Percentiles rank a stretch among this genome's conserved stretches.
Evolutionary conservation across 2,888 invertebrate genomes (phyloP).

Genomic region (Xestia xanthographa): DNA sequence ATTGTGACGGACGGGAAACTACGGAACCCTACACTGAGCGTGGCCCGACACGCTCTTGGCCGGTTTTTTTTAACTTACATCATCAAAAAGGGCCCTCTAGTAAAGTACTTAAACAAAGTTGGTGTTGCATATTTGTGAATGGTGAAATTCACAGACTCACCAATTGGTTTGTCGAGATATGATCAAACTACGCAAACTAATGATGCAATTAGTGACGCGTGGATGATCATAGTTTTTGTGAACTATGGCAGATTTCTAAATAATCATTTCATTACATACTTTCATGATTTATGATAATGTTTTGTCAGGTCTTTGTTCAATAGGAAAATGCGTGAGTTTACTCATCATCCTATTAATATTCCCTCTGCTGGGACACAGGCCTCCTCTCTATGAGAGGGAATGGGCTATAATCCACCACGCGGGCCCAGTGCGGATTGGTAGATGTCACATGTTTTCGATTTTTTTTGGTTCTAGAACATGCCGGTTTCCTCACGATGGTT

Average conservation of each 20-base stretch:
- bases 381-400: too few relatives aligned
- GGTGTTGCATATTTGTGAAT: not conserved
- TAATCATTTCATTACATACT: constrained; percentile 17
- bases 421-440: too few relatives aligned
- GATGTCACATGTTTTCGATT: too few relatives aligned
- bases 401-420: too few relatives aligned
- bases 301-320: not conserved
- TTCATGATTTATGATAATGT: constrained; percentile 9
- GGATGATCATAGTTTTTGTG: constrained; percentile 20
- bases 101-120: not conserved
- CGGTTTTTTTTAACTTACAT: not conserved
- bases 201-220: constrained; percentile 27
- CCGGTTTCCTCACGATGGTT: too few relatives aligned
- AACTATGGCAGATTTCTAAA: constrained; percentile 34
- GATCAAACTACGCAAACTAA: constrained; percentile 3
- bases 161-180: not conserved
- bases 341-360: too few relatives aligned
- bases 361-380: too few relatives aligned
- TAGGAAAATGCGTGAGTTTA: not conserved
- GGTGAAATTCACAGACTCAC: not conserved
- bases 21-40: too few relatives aligned
- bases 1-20: too few relatives aligned
- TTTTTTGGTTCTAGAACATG: too few relatives aligned
- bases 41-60: too few relatives aligned
- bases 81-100: not conserved